Conservation (phyloP, 2,888 invertebrate species). For the Rhagium mordax region DNA sequence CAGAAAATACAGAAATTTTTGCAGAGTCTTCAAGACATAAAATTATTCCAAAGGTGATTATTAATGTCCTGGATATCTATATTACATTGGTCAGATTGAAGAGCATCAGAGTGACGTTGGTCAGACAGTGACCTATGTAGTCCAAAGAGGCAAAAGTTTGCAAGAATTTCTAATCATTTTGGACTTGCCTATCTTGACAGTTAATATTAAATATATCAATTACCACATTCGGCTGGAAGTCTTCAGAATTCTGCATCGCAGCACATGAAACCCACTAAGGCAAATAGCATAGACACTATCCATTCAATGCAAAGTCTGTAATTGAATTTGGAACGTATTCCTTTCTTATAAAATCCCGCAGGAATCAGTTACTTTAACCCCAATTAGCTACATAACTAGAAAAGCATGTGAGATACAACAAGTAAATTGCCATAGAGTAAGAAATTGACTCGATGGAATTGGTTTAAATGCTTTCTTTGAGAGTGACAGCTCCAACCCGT, state of each 20-base stretch:
- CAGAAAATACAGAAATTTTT: too few relatives aligned
- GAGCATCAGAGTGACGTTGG: too few relatives aligned
- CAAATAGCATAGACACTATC: background rate
- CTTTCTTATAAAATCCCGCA: conserved; percentile 15
- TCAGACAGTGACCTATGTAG: too few relatives aligned
- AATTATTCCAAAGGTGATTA: too few relatives aligned
- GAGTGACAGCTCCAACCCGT: conserved; percentile 40
- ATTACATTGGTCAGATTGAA: too few relatives aligned
- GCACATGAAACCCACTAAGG: background rate
- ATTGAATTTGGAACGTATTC: background rate
- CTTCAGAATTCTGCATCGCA: background rate
- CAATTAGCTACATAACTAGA: conserved; percentile 28
- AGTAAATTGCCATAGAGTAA: conserved; percentile 21
- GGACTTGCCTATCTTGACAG: too few relatives aligned
- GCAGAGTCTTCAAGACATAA: too few relatives aligned
- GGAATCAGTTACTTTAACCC: conserved; percentile 21
- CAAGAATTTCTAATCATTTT: too few relatives aligned
- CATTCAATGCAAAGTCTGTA: background rate
- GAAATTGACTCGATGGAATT: conserved; percentile 45
- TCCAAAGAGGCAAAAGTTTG: too few relatives aligned
- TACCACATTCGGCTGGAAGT: background rate
- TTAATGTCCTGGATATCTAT: too few relatives aligned
- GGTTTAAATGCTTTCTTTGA: conserved; percentile 48
- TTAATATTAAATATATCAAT: too few relatives aligned
- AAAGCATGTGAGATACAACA: background rate